A percentile compares a stretch with the other conserved stretches of the same genome.
These are phyloP conservation scores for Gymnosoma rotundatum DNA, from an alignment of 2,888 invertebrate genomes.

Conservation along the genomic window DNA sequence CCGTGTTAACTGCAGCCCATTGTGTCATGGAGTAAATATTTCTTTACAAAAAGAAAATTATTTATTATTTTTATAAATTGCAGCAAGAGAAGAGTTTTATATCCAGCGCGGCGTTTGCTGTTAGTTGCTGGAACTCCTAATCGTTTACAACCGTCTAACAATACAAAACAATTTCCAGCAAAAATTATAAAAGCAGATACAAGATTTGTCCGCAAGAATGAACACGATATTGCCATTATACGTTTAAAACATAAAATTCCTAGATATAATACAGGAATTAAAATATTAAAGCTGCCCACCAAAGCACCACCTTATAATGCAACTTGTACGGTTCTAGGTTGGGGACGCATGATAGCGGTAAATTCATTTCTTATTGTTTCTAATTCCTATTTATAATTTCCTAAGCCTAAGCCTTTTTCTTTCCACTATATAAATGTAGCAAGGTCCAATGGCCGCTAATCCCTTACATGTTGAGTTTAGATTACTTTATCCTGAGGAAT, in stretches of 20 bases:
- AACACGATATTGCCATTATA: conserved; percentile 72
- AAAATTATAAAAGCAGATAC: conserved; percentile 63
- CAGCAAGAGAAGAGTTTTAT: conserved; percentile 55
- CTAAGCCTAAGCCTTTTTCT: not conserved
- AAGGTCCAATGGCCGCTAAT: conserved; percentile 67
- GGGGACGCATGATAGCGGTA: conserved; percentile 72
- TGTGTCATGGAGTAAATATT: conserved; percentile 71
- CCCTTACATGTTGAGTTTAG: conserved; percentile 34
- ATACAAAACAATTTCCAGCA: conserved; percentile 65
- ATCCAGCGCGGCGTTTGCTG: conserved; percentile 64
- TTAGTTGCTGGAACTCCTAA: conserved; percentile 69
- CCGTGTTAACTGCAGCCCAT: conserved; percentile 72
- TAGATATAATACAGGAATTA: conserved; percentile 37
- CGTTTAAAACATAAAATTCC: conserved; percentile 60
- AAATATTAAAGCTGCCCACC: conserved; percentile 54
- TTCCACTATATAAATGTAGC: conserved; percentile 38
- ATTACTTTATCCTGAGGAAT: conserved; percentile 38
- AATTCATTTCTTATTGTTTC: not conserved
- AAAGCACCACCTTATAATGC: conserved; percentile 45
- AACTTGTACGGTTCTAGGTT: conserved; percentile 71
- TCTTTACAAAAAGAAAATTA: not conserved
- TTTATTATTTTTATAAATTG: not conserved
- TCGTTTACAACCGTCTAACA: conserved; percentile 55
- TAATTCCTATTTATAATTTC: not conserved
- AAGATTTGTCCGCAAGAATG: conserved; percentile 65